Evolutionary conservation across 2,113 vertebrate species (phyloP).

Genomic region (Xenopus laevis): DNA sequence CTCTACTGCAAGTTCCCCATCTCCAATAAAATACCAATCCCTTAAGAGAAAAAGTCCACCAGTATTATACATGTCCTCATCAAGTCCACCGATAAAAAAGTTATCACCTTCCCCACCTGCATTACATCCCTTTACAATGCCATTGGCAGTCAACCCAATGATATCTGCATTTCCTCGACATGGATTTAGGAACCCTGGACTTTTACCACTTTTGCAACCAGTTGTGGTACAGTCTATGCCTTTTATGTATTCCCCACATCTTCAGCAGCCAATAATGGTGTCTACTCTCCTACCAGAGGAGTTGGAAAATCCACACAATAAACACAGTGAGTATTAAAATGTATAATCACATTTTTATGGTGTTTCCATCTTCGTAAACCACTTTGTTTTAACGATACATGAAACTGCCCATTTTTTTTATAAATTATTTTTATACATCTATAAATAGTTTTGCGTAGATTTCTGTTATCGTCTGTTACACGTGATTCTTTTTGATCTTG

Average conservation of each 20-base stretch:
- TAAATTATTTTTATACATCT: too few species aligned
- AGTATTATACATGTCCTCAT: constrained; percentile 62
- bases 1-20: constrained; percentile 70
- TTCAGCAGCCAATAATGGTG: constrained; percentile 83
- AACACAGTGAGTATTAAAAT: constrained; percentile 67
- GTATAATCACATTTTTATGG: too few species aligned
- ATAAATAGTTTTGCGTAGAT: too few species aligned
- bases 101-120: constrained; percentile 60
- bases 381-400: too few species aligned
- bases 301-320: constrained; percentile 67
- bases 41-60: constrained; percentile 64
- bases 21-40: constrained; percentile 74
- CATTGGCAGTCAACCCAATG: constrained; percentile 73
- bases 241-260: constrained; percentile 81
- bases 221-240: constrained; percentile 85
- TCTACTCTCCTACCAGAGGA: constrained; percentile 72
- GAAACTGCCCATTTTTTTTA: too few species aligned
- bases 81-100: constrained; percentile 69
- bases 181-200: constrained; percentile 71
- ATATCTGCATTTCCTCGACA: constrained; percentile 69
- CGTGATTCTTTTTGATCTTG: too few species aligned
- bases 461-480: too few species aligned
- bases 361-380: neutral
- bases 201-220: constrained; percentile 81
- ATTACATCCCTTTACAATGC: constrained; percentile 67